Conservation (phyloP, 2,888 invertebrate species). For the Pristionchus japonicus region DNA sequence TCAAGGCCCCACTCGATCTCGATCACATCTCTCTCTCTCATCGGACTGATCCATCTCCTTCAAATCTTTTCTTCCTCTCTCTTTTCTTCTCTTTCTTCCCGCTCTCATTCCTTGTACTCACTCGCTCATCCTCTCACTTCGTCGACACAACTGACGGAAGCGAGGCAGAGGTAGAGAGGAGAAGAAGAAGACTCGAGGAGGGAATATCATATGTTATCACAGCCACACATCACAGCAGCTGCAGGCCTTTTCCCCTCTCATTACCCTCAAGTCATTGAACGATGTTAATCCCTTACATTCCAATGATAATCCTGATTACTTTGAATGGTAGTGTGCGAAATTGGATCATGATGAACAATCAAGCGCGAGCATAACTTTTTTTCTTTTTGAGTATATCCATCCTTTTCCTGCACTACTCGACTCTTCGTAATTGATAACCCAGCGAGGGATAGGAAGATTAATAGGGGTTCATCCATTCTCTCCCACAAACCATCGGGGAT, state of each 20-base stretch:
- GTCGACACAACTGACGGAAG: slow-evolving; percentile 25
- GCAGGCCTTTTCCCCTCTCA: neutral
- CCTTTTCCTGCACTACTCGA: neutral
- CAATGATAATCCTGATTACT: neutral
- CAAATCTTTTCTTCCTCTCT: slow-evolving; percentile 1
- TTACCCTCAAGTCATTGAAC: no score
- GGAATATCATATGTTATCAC: slow-evolving; percentile 40
- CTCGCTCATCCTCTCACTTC: slow-evolving; percentile 29
- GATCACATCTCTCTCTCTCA: neutral
- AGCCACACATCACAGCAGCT: neutral
- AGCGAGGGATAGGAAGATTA: neutral
- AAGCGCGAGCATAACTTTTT: neutral
- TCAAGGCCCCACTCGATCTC: neutral
- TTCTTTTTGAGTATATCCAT: neutral
- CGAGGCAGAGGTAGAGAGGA: neutral
- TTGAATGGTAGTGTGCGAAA: no score
- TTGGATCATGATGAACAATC: no score
- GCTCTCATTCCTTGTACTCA: slow-evolving; percentile 15
- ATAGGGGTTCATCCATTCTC: neutral
- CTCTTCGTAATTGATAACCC: neutral
- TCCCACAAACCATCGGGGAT: neutral
- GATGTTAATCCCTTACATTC: no score
- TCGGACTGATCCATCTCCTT: slow-evolving; percentile 25
- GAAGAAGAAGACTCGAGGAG: neutral
- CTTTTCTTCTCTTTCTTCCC: neutral